Conservation (phyloP, 2,113 vertebrate species). For the Spea multiplicata region DNA sequence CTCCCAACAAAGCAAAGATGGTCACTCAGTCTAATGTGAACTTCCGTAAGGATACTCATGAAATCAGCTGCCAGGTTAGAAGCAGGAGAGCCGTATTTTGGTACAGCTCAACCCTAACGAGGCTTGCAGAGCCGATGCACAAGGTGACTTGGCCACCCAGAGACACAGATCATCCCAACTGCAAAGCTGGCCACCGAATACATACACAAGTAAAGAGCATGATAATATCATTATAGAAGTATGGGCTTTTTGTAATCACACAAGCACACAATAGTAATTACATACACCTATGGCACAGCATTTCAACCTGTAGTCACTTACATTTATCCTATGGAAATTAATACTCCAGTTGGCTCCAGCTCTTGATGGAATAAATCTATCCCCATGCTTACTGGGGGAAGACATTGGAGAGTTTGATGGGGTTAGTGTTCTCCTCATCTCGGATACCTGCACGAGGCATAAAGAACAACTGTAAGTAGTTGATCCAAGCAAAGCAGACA, state of each 20-base stretch:
- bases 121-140: too few species aligned
- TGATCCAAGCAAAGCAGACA: too few species aligned
- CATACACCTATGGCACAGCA: background rate
- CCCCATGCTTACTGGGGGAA: slow-evolving; percentile 94
- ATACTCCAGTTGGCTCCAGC: slow-evolving; percentile 98
- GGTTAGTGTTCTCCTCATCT: slow-evolving; percentile 83
- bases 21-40: too few species aligned
- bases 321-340: slow-evolving; percentile 96
- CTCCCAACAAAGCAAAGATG: too few species aligned
- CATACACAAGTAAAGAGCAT: background rate
- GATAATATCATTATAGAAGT: too few species aligned
- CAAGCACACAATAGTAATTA: background rate
- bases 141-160: too few species aligned
- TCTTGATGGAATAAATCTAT: slow-evolving; percentile 94
- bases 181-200: background rate
- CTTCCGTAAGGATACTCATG: too few species aligned
- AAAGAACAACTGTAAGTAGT: background rate
- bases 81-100: too few species aligned
- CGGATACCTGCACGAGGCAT: slow-evolving; percentile 64
- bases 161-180: too few species aligned
- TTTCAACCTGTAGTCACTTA: slow-evolving; percentile 58
- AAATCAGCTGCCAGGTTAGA: too few species aligned
- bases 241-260: background rate
- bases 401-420: slow-evolving; percentile 92
- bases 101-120: too few species aligned